Percentiles rank a stretch among this genome's conserved stretches.
Conservation (phyloP, 2,113 vertebrate genomes). For the Lophochroa leadbeateri region DNA sequence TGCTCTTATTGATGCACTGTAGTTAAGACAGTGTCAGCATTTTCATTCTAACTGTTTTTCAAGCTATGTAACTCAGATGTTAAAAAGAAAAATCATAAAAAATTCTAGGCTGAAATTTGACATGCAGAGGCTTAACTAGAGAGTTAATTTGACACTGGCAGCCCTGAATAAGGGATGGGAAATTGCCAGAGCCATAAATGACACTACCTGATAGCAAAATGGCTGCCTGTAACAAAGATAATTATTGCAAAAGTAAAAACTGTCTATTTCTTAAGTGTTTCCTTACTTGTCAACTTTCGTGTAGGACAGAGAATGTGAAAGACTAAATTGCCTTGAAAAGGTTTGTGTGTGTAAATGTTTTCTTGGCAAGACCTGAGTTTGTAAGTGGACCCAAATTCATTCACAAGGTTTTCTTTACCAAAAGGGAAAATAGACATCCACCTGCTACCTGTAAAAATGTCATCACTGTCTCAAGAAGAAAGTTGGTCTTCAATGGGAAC, state of each 20-base stretch:
- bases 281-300: not conserved
- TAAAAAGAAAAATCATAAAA: not conserved
- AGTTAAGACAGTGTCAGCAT: slow-evolving; percentile 55
- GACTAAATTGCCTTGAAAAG: not conserved
- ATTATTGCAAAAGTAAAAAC: not conserved
- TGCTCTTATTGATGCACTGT: slow-evolving; percentile 19
- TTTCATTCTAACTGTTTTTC: slow-evolving; percentile 50
- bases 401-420: slow-evolving; percentile 43
- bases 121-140: not conserved
- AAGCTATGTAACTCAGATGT: slow-evolving; percentile 17
- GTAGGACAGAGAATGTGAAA: not conserved
- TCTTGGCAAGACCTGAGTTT: not conserved
- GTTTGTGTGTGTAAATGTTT: slow-evolving; percentile 25
- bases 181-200: not conserved
- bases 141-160: slow-evolving; percentile 19
- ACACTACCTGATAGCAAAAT: not conserved
- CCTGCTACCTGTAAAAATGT: slow-evolving; percentile 52
- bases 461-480: not conserved
- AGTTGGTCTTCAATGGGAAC: not conserved
- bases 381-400: not conserved
- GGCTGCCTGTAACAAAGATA: not conserved
- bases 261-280: not conserved
- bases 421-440: slow-evolving; percentile 19
- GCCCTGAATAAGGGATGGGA: not conserved
- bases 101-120: not conserved